phyloP scores from a whole-genome alignment of 2,113 vertebrate genomes.

The Nesoenas mayeri region DNA sequence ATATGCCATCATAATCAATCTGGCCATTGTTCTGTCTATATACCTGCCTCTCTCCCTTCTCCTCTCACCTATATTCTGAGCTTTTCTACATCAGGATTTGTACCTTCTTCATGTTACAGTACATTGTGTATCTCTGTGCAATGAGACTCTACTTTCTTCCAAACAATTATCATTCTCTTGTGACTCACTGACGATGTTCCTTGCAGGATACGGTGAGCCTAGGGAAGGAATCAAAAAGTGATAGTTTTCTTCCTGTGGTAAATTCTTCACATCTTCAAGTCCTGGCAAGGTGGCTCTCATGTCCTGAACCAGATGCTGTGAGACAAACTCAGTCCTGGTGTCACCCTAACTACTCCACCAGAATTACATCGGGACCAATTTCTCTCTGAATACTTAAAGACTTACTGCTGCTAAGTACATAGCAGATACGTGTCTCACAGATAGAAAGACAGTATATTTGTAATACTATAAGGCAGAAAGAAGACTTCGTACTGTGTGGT shows the following conservation, averaged over 20 bases:
- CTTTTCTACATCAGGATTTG: not conserved
- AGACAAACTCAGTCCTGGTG: not conserved
- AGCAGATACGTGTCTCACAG: not conserved
- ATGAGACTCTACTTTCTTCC: not conserved
- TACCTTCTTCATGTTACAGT: not conserved
- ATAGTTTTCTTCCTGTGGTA: not conserved
- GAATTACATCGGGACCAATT: not conserved
- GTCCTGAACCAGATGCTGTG: not conserved
- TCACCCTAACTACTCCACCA: not conserved
- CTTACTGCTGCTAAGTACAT: not conserved
- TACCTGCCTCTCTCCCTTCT: not conserved
- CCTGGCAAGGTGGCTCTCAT: not conserved
- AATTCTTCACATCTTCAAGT: not conserved
- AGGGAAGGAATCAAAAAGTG: not conserved
- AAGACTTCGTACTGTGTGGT: not conserved
- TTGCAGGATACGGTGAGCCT: not conserved
- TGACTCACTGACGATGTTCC: rapidly evolving
- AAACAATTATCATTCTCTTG: not conserved
- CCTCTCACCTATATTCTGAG: not conserved
- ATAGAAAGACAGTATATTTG: not conserved
- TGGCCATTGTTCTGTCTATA: not conserved
- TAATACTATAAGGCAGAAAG: not conserved
- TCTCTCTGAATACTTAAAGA: not conserved
- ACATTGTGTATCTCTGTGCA: not conserved
- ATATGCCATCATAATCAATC: not conserved